Conservation (phyloP, 2,113 vertebrate species). For the Isurus oxyrinchus region DNA sequence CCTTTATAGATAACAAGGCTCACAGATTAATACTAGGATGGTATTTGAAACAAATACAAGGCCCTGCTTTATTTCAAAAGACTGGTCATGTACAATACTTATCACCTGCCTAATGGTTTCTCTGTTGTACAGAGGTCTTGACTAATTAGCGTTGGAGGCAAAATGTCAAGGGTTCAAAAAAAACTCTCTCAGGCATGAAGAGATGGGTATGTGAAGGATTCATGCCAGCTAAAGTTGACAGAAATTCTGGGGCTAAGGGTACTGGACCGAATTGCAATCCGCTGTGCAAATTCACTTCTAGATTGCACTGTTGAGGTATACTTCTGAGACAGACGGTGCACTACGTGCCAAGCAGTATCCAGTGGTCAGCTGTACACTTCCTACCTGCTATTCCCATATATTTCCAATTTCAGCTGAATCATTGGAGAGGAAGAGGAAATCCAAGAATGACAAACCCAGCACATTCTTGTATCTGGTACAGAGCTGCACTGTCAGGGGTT, state of each 20-base stretch:
- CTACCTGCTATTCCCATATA: neutral
- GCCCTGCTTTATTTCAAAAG: neutral
- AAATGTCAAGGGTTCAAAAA: neutral
- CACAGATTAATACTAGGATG: neutral
- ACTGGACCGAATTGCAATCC: neutral
- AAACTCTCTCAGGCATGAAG: neutral
- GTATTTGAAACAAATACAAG: constrained; percentile 18
- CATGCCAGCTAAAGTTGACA: neutral
- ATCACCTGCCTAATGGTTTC: neutral
- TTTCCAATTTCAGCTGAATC: neutral
- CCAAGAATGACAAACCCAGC: neutral
- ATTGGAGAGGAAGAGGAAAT: neutral
- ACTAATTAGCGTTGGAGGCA: neutral
- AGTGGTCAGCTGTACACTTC: neutral
- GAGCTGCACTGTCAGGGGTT: neutral
- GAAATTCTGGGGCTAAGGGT: neutral
- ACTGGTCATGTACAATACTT: neutral
- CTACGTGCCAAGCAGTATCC: neutral
- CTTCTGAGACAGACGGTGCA: neutral
- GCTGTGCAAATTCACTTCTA: neutral
- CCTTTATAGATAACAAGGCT: neutral
- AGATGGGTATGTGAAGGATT: neutral
- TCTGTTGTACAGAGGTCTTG: neutral
- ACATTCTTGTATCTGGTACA: neutral
- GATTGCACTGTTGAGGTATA: neutral